Evolutionary conservation across 2,888 invertebrate genomes (phyloP).

Genomic region (Tanaodytes sp.): DNA sequence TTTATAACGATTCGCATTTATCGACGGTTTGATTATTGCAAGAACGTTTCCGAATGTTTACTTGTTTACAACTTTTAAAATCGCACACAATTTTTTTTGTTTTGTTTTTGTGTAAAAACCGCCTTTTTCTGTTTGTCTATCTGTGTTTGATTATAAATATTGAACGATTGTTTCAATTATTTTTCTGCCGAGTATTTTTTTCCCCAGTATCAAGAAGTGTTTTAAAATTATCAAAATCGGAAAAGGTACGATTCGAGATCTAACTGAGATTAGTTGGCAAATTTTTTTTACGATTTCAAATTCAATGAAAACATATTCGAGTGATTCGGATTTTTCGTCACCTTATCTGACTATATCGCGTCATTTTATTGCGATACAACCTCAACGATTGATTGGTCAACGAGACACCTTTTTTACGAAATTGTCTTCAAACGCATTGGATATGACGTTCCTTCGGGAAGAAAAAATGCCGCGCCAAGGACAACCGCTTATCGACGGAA

Average conservation of each 20-base stretch:
- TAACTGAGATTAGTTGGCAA: constrained; percentile 20
- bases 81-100: too few species aligned
- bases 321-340: constrained; percentile 48
- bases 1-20: too few species aligned
- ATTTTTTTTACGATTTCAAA: constrained; percentile 36
- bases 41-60: too few species aligned
- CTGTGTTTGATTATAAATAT: too few species aligned
- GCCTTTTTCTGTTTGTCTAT: too few species aligned
- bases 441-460: constrained; percentile 43
- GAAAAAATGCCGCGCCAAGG: constrained; percentile 43
- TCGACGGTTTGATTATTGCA: too few species aligned
- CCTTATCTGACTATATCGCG: constrained; percentile 52
- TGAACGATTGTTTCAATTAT: too few species aligned
- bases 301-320: constrained; percentile 54
- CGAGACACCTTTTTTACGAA: constrained; percentile 54
- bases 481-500: constrained; percentile 53
- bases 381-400: constrained; percentile 51
- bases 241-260: constrained; percentile 18
- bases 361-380: constrained; percentile 52
- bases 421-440: constrained; percentile 51
- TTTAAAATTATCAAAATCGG: too few species aligned
- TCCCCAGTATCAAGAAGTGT: too few species aligned
- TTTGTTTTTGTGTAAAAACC: too few species aligned
- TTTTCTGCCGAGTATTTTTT: too few species aligned
- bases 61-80: too few species aligned